Evolutionary conservation across 2,888 invertebrate genomes (phyloP), one percentile per base, ranked within the genome.

Genomic region (Seira ritae): DNA sequence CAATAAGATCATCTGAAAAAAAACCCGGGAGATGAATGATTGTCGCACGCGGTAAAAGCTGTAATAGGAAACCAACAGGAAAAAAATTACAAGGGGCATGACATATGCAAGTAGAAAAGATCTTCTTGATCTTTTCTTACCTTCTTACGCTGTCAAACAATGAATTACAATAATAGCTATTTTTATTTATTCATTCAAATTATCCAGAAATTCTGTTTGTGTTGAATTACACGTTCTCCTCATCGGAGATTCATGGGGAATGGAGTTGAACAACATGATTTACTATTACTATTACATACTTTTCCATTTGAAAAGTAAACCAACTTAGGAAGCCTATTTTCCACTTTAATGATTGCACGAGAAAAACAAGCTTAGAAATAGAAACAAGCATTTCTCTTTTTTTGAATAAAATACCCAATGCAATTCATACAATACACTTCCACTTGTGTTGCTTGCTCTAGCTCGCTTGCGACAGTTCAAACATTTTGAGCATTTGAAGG

Each of bases 141-240:
- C 50, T 50, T 50, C 17, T 50, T 50, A 31, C 31, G 8, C 3
- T 2, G 31, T 50, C 15, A 50, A 50, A 15, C 50, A 50, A 3
- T 50, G 50, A 50, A 50, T 50, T 15, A 50, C 50, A 50, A 15
- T n/a, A 50, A 50, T 50, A 50, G 50, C 50, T n/a, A 50, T 50
- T 50, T 50, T n/a, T 31, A 19, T 37, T 17, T 73, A 73, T 24
- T 62, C 73, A 73, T 50, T 50, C 50, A 50, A 50, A 50, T 50
- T 50, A 50, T 50, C 50, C 50, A 4, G 31, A 73, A 72, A 50
- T 31, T 62, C 62, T n/a, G 22, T 73, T 20, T 24, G 73, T 73
- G 60, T 73, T 73, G 42, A 73, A 37, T 73, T 73, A 31, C 73
- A 73, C 24, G 50, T 15, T 50, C 15, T 50, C 12, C 2, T 31